These are phyloP conservation scores for Linnaemya tessellans DNA, from an alignment of 2,888 invertebrate genomes.

Conservation along the genomic window DNA sequence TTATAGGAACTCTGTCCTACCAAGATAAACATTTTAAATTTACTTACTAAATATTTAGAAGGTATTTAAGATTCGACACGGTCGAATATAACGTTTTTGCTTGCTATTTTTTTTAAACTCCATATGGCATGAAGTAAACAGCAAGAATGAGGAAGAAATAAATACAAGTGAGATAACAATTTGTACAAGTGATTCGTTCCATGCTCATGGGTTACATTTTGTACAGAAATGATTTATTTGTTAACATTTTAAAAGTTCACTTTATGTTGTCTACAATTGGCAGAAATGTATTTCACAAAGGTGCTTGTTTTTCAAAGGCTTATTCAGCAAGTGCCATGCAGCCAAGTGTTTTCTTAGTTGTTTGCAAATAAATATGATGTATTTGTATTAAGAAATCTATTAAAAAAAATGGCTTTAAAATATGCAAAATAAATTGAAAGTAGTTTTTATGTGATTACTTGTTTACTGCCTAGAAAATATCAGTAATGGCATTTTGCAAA, in stretches of 20 bases:
- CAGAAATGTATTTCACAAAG: neutral
- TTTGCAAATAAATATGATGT: neutral
- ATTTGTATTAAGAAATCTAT: too few species aligned
- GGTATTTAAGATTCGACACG: too few species aligned
- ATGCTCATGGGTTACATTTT: neutral
- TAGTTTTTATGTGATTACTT: too few species aligned
- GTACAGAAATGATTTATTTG: constrained; percentile 1
- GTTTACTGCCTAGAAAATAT: too few species aligned
- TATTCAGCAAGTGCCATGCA: too few species aligned
- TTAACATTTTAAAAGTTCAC: neutral
- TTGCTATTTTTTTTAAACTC: neutral
- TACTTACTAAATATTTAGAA: too few species aligned
- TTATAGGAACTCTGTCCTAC: too few species aligned
- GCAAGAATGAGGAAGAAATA: neutral
- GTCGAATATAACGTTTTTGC: too few species aligned
- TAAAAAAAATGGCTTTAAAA: neutral
- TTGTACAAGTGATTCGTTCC: neutral
- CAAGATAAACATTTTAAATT: too few species aligned
- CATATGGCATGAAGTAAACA: neutral
- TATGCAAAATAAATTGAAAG: too few species aligned
- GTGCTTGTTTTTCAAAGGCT: neutral
- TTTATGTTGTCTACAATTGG: neutral
- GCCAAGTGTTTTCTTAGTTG: neutral
- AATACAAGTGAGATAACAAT: neutral
- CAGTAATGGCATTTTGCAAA: too few species aligned